A percentile compares a stretch with the other conserved stretches of the same genome.
These are phyloP conservation scores for Orchesella flavescens DNA, from an alignment of 2,888 invertebrate genomes.

Conservation along the genomic window DNA sequence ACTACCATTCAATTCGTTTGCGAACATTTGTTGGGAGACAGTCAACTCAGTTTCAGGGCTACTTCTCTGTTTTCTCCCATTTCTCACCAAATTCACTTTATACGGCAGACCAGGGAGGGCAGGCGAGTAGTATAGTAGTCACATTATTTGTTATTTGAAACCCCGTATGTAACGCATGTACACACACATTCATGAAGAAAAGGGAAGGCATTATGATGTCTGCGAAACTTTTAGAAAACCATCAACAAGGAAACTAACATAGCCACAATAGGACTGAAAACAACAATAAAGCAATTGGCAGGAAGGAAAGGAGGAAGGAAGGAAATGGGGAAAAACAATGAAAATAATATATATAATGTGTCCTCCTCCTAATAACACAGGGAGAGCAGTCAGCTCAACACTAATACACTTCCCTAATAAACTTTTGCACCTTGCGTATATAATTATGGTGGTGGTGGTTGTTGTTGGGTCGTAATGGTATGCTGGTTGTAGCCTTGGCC, in stretches of 20 bases:
- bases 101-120: neutral
- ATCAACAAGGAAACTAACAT: constrained; percentile 19
- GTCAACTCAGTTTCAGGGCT: constrained; percentile 2
- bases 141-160: neutral
- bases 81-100: constrained; percentile 17
- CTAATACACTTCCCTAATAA: constrained; percentile 22
- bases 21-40: neutral
- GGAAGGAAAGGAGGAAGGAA: constrained; percentile 24
- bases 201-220: neutral
- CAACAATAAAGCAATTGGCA: constrained; percentile 26
- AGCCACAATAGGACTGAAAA: constrained; percentile 11
- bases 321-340: constrained; percentile 24
- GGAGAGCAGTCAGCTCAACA: neutral
- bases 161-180: no score
- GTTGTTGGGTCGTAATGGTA: no score
- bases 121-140: no score
- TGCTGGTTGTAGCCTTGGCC: no score
- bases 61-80: neutral
- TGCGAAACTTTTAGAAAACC: neutral
- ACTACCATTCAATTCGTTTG: constrained; percentile 55
- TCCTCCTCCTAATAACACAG: neutral
- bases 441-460: neutral
- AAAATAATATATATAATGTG: constrained; percentile 8
- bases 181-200: neutral
- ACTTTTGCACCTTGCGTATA: constrained; percentile 25